phyloP scores from a whole-genome alignment of 2,888 invertebrate species.

The Ypsolopha sequella region DNA sequence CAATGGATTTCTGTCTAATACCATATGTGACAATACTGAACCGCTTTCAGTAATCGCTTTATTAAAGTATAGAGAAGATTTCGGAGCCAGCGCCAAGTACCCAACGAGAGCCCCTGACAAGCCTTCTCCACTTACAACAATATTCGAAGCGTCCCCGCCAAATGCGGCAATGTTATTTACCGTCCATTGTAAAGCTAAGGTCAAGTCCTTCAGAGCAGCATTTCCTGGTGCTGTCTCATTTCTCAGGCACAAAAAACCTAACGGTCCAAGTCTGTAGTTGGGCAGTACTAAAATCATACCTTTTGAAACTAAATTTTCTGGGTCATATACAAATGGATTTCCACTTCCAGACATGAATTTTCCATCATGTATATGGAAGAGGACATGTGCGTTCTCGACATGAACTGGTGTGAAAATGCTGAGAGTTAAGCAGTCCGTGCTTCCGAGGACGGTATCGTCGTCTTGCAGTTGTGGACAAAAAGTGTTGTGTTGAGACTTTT shows the following conservation, averaged over 20 bases:
- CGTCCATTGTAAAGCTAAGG: slow-evolving; percentile 44
- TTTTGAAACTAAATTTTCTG: slow-evolving; percentile 35
- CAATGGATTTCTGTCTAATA: slow-evolving; percentile 23
- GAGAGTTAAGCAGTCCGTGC: slow-evolving; percentile 41
- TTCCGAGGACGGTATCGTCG: slow-evolving; percentile 22
- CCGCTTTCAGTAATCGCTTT: slow-evolving; percentile 53
- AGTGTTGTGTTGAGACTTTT: slow-evolving; percentile 22
- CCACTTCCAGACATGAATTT: slow-evolving; percentile 38
- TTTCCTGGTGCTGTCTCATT: slow-evolving; percentile 46
- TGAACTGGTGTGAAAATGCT: slow-evolving; percentile 37
- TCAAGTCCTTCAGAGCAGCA: slow-evolving; percentile 47
- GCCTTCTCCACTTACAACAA: slow-evolving; percentile 46
- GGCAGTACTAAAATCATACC: slow-evolving; percentile 42
- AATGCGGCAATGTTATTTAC: slow-evolving; percentile 36
- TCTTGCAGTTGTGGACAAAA: slow-evolving; percentile 35
- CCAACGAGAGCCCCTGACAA: slow-evolving; percentile 40
- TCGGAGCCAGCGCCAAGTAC: slow-evolving; percentile 34
- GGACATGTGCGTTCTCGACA: slow-evolving; percentile 22
- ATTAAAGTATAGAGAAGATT: slow-evolving; percentile 28
- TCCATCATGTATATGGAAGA: slow-evolving; percentile 53
- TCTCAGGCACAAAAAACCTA: slow-evolving; percentile 48
- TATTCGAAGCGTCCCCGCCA: slow-evolving; percentile 43
- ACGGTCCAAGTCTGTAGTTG: slow-evolving; percentile 48
- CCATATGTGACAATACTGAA: slow-evolving; percentile 40
- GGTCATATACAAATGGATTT: slow-evolving; percentile 39